Evolutionary conservation across 2,797 vertebrate species (phyloP), one percentile per base, ranked within the genome.

Genomic region (Melanotaenia parkinsoni): DNA sequence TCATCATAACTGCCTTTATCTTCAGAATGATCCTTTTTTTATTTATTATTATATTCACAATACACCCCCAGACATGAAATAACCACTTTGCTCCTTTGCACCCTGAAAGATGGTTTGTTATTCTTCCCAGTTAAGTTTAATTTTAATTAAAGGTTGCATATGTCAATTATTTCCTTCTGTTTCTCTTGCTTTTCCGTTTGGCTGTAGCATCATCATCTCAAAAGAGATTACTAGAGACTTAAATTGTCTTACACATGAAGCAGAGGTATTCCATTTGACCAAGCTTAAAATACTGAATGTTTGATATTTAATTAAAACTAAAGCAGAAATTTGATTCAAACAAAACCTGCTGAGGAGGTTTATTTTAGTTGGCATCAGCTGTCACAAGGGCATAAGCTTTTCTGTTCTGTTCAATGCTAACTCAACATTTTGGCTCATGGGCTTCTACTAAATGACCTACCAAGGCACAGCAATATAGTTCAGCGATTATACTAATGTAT

Each of bases 311-410:
- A 77, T 67, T 38, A 20, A 50, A 71, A 51, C 38, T 32, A 24
- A 0, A 33, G 45, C 58, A 67, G 51, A 33, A 33, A 10, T 53
- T 47, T 53, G 22, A 33, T 64, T 51, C 3, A 68, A 58, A 9
- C 30, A 58, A 62, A 66, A 74, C 7, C 57, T 38, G 20, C 35
- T 61, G 45, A 45, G n/a, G n/a, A 24, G 30, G 14, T 43, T 58
- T 14, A 59, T 58, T 72, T 63, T 47, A 13, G 66, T 66, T 67
- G 32, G 63, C 47, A 60, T 59, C 45, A 63, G 38, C 45, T 59
- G 47, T 66, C 26, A 73, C 50, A n/a, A 57, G 26, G 56, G 62
- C 20, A 54, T 45, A 3, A 22, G 51, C 11, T 61, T 32, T 66
- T 35, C 28, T 28, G 28, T 28, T 72, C 22, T 26, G 33, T 71